Base-by-base conservation (phyloP, 2,888 invertebrate species). In the Druceiella hillmani region DNA sequence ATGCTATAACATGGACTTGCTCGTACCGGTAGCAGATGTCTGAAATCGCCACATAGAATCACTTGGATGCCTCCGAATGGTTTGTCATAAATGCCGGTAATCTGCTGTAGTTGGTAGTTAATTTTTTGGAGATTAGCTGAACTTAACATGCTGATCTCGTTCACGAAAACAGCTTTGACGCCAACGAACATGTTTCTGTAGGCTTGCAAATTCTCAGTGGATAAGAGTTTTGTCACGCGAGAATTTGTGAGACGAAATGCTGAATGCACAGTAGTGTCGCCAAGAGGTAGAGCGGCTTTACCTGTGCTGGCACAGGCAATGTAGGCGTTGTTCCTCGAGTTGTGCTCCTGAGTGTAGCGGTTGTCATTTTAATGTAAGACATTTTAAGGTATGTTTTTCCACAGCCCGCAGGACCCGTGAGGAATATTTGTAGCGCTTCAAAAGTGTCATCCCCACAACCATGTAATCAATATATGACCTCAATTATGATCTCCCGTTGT, bases 331-430 rank as follows among this genome's bases (percentile, higher is more conserved):
- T 47, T 52, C 34, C 46, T 33, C 25, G 49, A 50, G 48, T 57
- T 52, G 43, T 48, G 43, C 6, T 50, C 44, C 33, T 40, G 37
- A 25, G 53, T 41, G 44, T 46, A 56, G 15, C 56, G 45, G 33
- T 59, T 58, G 41, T 56, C 56, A 28, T 51, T 57, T n/a, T 44
- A 59, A 58, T 56, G 57, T 56, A 1, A 59, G 32, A 11, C 45
- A 28, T 50, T 56, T 56, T 16, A 58, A 37, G 6, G 12, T 33
- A 37, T 13, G 40, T 45, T 33, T 53, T 52, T 7, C 51, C 50
- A 33, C 51, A 45, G 13, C 47, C 49, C 36, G 53, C 51, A 10
- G 51, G 50, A 2, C 48, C 49, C 11, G 51, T 53, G 9, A 52
- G 42, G 41, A 52, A 47, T 14, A 47, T 46, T 39, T 46, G 45